Evolutionary conservation across 2,113 vertebrate species (phyloP).

Genomic region (Pimephales promelas): DNA sequence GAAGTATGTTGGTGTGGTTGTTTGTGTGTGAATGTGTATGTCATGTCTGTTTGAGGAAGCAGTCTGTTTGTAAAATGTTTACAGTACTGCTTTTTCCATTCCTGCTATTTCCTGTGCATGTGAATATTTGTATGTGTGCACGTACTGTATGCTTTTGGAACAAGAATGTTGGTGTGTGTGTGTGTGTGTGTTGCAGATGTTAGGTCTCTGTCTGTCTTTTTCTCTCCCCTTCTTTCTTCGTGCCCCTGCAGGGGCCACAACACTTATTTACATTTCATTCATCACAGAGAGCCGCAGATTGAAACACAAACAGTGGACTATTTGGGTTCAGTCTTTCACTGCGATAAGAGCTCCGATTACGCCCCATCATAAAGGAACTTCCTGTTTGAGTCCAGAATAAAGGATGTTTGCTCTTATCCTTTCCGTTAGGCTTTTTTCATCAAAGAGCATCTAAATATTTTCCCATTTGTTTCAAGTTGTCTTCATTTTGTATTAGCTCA

Average conservation of each 20-base stretch:
- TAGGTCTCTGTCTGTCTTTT: slow-evolving; percentile 40
- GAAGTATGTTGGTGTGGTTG: slow-evolving; percentile 27
- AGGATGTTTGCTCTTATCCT: slow-evolving; percentile 65
- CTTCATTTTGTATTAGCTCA: neutral
- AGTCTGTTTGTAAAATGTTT: slow-evolving; percentile 54
- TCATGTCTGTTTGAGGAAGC: slow-evolving; percentile 43
- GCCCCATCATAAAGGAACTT: slow-evolving; percentile 78
- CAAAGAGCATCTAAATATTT: slow-evolving; percentile 39
- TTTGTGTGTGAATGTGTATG: slow-evolving; percentile 6
- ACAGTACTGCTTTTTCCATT: slow-evolving; percentile 48
- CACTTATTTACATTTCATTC: slow-evolving; percentile 85
- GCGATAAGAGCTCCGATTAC: slow-evolving; percentile 77
- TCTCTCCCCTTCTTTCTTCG: slow-evolving; percentile 75
- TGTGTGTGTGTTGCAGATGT: slow-evolving; percentile 46
- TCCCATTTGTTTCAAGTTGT: neutral
- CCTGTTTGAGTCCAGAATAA: slow-evolving; percentile 77
- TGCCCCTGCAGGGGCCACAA: slow-evolving; percentile 72
- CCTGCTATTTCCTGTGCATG: slow-evolving; percentile 53
- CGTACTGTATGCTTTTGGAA: slow-evolving; percentile 23
- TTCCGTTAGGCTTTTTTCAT: slow-evolving; percentile 58
- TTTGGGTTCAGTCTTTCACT: slow-evolving; percentile 79
- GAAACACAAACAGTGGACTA: slow-evolving; percentile 80
- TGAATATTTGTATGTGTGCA: slow-evolving; percentile 52
- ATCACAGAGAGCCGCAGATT: slow-evolving; percentile 75
- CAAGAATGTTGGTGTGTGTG: slow-evolving; percentile 4